These are phyloP conservation scores for Accipiter virgatus DNA, from an alignment of 2,113 vertebrate species.

Conservation along the genomic window DNA sequence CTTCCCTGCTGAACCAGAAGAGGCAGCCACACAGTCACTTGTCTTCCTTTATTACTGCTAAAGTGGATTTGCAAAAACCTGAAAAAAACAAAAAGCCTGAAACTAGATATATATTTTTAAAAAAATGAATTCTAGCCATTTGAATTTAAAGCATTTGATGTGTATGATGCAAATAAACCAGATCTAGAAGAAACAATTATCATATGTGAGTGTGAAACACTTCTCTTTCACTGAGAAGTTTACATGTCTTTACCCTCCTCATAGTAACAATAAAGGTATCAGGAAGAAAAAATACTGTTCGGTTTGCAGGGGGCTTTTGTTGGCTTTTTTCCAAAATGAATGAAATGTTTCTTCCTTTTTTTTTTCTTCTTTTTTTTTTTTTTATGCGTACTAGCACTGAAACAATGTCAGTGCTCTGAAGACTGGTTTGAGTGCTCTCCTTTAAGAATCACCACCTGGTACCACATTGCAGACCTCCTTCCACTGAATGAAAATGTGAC, in stretches of 20 bases:
- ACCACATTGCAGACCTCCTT: background rate
- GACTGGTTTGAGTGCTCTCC: background rate
- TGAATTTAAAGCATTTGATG: background rate
- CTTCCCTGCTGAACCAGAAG: background rate
- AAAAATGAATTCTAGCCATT: background rate
- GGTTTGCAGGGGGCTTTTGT: rapidly evolving
- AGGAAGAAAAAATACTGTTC: background rate
- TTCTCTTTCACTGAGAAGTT: background rate
- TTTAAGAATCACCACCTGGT: background rate
- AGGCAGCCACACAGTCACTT: background rate
- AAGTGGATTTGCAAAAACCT: background rate
- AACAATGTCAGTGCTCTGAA: background rate
- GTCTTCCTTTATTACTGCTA: background rate
- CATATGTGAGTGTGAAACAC: background rate
- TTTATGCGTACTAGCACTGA: background rate
- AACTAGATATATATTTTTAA: background rate
- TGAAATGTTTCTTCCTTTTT: background rate
- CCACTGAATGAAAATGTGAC: background rate
- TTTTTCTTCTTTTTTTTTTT: background rate
- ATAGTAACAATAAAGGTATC: background rate
- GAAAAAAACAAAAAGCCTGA: background rate
- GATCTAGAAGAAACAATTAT: background rate
- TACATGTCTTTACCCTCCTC: background rate
- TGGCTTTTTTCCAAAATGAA: background rate
- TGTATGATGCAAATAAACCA: background rate